phyloP scores from a whole-genome alignment of 2,113 vertebrate genomes.

The Steatornis caripensis region DNA sequence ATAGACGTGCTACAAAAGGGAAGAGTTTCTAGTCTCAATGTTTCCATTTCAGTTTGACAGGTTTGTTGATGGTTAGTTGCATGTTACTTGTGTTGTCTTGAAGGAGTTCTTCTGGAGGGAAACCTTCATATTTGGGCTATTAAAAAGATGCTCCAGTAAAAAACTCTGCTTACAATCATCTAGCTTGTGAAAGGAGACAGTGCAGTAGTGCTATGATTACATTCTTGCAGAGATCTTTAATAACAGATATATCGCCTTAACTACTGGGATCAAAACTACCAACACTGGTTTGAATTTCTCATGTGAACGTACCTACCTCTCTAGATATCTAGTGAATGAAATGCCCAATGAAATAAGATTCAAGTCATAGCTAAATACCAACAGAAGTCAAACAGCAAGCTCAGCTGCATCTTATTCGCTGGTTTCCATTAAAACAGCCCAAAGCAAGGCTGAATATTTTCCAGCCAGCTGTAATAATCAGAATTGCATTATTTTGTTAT shows the following conservation, averaged over 20 bases:
- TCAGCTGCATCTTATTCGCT: background rate
- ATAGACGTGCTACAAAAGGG: background rate
- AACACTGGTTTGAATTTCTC: background rate
- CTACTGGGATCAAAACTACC: background rate
- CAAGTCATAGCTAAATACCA: background rate
- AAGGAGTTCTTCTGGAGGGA: background rate
- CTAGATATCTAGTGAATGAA: background rate
- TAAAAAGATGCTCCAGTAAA: background rate
- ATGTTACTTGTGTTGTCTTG: background rate
- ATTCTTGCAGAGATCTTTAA: background rate
- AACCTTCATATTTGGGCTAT: background rate
- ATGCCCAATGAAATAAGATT: background rate
- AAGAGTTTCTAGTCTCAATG: background rate
- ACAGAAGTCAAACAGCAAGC: background rate
- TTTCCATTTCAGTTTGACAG: background rate
- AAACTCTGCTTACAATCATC: background rate
- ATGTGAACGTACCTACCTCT: background rate
- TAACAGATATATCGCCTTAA: background rate
- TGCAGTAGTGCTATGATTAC: background rate
- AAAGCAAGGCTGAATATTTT: background rate
- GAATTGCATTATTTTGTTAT: background rate
- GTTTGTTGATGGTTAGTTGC: background rate
- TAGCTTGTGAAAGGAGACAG: background rate
- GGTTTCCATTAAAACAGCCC: background rate
- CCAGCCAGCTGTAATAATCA: background rate